Evolutionary conservation across 2,888 invertebrate species (phyloP).

Genomic region (Epinotia brunnichana): DNA sequence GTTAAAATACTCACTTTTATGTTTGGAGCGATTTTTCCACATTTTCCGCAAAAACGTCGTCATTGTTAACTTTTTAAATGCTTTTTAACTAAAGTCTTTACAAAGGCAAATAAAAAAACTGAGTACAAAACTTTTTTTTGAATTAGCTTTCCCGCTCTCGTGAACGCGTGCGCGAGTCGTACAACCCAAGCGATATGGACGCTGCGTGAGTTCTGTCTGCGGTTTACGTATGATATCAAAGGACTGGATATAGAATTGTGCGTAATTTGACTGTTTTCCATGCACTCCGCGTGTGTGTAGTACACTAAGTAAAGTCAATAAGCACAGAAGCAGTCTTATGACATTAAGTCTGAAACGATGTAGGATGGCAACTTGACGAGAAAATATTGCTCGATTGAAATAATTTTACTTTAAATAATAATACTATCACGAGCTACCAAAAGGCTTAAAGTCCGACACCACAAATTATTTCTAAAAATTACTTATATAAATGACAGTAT

Average conservation of each 20-base stretch:
- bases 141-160: slow-evolving; percentile 67
- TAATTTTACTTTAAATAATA: too few species aligned
- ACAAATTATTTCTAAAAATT: too few species aligned
- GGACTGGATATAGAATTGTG: slow-evolving; percentile 25
- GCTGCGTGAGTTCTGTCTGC: slow-evolving; percentile 48
- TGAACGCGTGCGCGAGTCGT: slow-evolving; percentile 54
- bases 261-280: slow-evolving; percentile 30
- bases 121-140: slow-evolving; percentile 43
- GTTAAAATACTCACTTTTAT: slow-evolving; percentile 84
- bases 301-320: not conserved
- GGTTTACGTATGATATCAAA: slow-evolving; percentile 36
- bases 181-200: slow-evolving; percentile 58
- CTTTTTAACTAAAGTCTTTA: not conserved
- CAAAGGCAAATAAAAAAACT: slow-evolving; percentile 17
- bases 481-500: too few species aligned
- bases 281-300: not conserved
- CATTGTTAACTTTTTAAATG: slow-evolving; percentile 55
- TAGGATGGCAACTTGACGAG: too few species aligned
- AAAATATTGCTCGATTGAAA: too few species aligned
- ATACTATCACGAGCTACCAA: too few species aligned
- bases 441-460: too few species aligned
- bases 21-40: slow-evolving; percentile 87
- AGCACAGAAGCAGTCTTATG: too few species aligned
- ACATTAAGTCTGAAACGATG: too few species aligned
- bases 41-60: slow-evolving; percentile 86